phyloP scores from a whole-genome alignment of 1,140 invertebrate species.

The Plutomurus gul region DNA sequence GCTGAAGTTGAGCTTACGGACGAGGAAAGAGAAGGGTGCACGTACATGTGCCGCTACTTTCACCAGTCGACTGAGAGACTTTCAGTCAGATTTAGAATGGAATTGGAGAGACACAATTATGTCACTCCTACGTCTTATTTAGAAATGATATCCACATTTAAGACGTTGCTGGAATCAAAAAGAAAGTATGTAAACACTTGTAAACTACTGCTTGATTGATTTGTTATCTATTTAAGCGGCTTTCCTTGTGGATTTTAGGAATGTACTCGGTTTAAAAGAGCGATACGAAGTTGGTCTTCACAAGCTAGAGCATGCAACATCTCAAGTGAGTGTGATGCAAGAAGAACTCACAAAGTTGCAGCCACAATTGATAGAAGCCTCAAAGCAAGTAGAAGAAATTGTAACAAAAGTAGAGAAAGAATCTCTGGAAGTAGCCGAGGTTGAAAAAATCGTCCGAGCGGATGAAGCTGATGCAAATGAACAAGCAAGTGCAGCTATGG shows the following conservation, averaged over 20 bases:
- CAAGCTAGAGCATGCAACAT: conserved; percentile 80
- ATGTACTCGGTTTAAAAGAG: conserved; percentile 56
- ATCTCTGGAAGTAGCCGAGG: conserved; percentile 78
- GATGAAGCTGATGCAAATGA: conserved; percentile 73
- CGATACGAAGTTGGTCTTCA: conserved; percentile 86
- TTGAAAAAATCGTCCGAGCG: conserved; percentile 64
- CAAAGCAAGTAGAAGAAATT: conserved; percentile 79
- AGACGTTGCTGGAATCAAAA: conserved; percentile 77
- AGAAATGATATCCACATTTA: conserved; percentile 89
- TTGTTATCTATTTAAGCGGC: too few relatives aligned
- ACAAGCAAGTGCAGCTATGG: conserved; percentile 78
- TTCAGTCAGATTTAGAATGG: conserved; percentile 68
- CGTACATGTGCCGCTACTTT: conserved; percentile 88
- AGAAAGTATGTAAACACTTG: conserved; percentile 71
- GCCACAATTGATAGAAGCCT: conserved; percentile 83
- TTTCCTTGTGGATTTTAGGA: conserved; percentile 38
- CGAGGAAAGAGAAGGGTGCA: conserved; percentile 70
- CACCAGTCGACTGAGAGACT: conserved; percentile 81
- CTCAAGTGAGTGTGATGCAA: conserved; percentile 84
- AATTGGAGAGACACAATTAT: conserved; percentile 72
- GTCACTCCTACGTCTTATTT: conserved; percentile 94
- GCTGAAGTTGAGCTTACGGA: conserved; percentile 81
- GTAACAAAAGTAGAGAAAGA: conserved; percentile 79
- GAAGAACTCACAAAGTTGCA: conserved; percentile 80
- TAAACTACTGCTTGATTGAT: too few relatives aligned